Base-by-base conservation (phyloP, 2,888 invertebrate species). In the Tupiocoris notatus region DNA sequence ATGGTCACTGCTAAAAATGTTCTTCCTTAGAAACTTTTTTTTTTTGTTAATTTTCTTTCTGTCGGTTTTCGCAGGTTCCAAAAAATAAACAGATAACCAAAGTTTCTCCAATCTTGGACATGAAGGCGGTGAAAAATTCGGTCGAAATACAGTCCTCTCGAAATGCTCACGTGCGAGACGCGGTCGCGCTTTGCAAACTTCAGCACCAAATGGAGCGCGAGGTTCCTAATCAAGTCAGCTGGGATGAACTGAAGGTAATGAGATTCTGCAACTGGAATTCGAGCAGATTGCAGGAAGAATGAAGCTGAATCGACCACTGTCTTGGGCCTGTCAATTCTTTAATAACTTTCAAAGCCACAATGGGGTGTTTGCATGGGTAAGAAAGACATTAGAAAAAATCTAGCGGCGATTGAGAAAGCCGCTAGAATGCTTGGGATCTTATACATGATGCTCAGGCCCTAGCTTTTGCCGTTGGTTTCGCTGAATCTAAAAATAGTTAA, bases 81-180 rank as follows among this genome's bases (percentile, higher is more conserved):
- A 78, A 80, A 59, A 82, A 82, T 16, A 83, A 84, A 78, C 79
- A 82, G 7, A 79, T 82, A 23, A 79, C 82, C 68, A 81, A 81
- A n/a, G 80, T 84, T 17, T 87, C 86, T 9, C 86, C 87, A 0
- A 83, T 87, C 12, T 82, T 86, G 66, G 78, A 84, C n/a, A 83
- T 87, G 82, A 89, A 89, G 81, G 86, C 86, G 17, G 82, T 84
- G 21, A 89, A 89, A 82, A 88, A 88, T 81, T 70, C 80, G 6
- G 81, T 83, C 0, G 86, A 86, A 81, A 81, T 83, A 3, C 78
- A 82, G 73, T 86, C 86, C n/a, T 86, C 87, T 84, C 83, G 83
- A 77, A 83, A 83, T 65, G 85, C 86, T 22, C 94, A 95, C 84
- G 86, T 93, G 58, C 88, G 91, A 58, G 96, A 96, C 84, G 94